Conservation (phyloP, 2,888 invertebrate species). For the Morinoia aosen region DNA sequence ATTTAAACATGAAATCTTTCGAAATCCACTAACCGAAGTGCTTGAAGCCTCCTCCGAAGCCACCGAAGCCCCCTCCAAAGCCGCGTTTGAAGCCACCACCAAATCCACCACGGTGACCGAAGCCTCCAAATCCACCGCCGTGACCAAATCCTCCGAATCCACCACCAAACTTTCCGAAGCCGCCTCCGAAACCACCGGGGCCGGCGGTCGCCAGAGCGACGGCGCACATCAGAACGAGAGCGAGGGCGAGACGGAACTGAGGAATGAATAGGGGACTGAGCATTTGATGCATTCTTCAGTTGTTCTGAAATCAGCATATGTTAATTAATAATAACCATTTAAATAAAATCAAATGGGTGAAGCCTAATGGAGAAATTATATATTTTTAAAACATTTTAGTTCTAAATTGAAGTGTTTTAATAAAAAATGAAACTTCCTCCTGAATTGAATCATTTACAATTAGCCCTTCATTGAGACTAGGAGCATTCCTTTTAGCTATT, state of each 20-base stretch:
- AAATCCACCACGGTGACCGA: neutral
- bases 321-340: too few species aligned
- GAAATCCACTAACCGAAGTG: neutral
- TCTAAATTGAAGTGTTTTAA: too few species aligned
- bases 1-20: too few species aligned
- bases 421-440: too few species aligned
- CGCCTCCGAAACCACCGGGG: neutral
- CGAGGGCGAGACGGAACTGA: conserved; percentile 17
- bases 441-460: too few species aligned
- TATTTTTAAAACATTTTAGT: too few species aligned
- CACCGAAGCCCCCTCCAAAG: neutral
- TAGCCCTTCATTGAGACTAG: neutral
- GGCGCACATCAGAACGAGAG: neutral
- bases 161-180: neutral
- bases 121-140: conserved; percentile 34
- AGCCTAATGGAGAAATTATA: too few species aligned
- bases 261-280: neutral
- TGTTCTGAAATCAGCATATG: neutral
- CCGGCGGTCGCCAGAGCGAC: neutral
- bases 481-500: neutral
- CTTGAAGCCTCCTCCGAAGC: neutral
- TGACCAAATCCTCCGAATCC: conserved; percentile 18
- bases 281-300: neutral
- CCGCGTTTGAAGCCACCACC: neutral
- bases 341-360: neutral